A percentile compares a stretch with the other conserved stretches of the same genome.
Evolutionary conservation across 2,888 invertebrate genomes (phyloP).

Genomic region (Eubasilissa splendida): DNA sequence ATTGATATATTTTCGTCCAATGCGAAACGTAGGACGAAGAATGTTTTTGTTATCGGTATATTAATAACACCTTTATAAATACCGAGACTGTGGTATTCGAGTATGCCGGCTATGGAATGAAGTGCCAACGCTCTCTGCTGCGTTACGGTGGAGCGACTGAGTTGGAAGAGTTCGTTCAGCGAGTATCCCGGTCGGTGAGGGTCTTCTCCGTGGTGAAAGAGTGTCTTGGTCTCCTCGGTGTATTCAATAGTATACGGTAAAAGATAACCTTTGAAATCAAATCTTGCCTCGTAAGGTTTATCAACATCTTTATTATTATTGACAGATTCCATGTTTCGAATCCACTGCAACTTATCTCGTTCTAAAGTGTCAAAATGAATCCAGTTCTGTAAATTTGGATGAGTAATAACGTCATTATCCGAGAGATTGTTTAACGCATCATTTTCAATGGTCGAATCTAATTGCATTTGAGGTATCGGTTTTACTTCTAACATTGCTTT

Average conservation of each 20-base stretch:
- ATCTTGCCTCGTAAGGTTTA: slow-evolving; percentile 83
- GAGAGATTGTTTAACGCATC: slow-evolving; percentile 63
- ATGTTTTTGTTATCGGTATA: slow-evolving; percentile 82
- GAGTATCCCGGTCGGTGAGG: slow-evolving; percentile 93
- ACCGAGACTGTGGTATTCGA: slow-evolving; percentile 81
- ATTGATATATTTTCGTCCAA: slow-evolving; percentile 86
- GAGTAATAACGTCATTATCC: slow-evolving; percentile 74
- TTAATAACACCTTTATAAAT: slow-evolving; percentile 84
- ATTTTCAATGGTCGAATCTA: slow-evolving; percentile 50
- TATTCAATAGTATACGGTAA: slow-evolving; percentile 80
- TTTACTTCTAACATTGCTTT: slow-evolving; percentile 7
- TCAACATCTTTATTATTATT: slow-evolving; percentile 66
- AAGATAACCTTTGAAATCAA: slow-evolving; percentile 87
- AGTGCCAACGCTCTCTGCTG: slow-evolving; percentile 90
- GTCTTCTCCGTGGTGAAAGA: slow-evolving; percentile 96
- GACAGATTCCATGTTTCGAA: slow-evolving; percentile 74
- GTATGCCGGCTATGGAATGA: slow-evolving; percentile 84
- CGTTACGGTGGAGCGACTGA: slow-evolving; percentile 82
- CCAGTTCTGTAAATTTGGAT: slow-evolving; percentile 81
- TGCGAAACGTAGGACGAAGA: slow-evolving; percentile 87
- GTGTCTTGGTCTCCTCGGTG: slow-evolving; percentile 72
- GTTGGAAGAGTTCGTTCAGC: slow-evolving; percentile 87
- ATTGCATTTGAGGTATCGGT: not conserved
- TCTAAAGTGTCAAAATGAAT: slow-evolving; percentile 90
- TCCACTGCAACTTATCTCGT: slow-evolving; percentile 91